phyloP scores from a whole-genome alignment of 2,113 vertebrate genomes.

The Trematocara unimaculatum region DNA sequence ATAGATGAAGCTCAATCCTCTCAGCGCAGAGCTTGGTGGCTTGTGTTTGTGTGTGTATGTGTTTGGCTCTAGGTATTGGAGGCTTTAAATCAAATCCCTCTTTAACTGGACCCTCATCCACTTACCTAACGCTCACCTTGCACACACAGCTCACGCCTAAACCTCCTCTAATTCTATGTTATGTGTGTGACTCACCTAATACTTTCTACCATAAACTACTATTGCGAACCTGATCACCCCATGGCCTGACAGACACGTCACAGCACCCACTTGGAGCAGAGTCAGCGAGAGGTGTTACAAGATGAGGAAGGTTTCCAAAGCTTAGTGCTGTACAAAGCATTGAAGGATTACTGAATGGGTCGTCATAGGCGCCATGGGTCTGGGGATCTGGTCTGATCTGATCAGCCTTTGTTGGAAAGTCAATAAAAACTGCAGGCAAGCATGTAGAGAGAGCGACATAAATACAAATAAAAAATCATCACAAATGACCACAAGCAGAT shows the following conservation, averaged over 20 bases:
- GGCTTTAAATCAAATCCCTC: slow-evolving; percentile 44
- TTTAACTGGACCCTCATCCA: slow-evolving; percentile 37
- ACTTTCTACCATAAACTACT: neutral
- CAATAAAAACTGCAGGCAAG: neutral
- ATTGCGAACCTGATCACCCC: slow-evolving; percentile 23
- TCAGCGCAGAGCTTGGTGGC: neutral
- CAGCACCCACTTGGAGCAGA: neutral
- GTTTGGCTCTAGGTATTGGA: neutral
- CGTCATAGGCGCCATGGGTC: neutral
- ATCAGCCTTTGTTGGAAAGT: neutral
- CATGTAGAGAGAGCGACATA: neutral
- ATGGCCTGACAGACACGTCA: slow-evolving; percentile 43
- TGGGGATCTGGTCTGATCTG: neutral
- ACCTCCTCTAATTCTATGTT: slow-evolving; percentile 7
- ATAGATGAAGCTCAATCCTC: slow-evolving; percentile 38
- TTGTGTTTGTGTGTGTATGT: neutral
- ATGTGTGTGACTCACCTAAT: slow-evolving; percentile 31
- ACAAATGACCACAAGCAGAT: neutral
- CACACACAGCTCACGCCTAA: slow-evolving; percentile 6
- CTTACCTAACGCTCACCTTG: slow-evolving; percentile 46
- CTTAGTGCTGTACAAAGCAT: neutral
- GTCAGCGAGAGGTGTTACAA: neutral
- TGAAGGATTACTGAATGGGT: neutral
- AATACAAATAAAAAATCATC: neutral
- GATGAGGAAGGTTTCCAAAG: neutral